Evolutionary conservation across 1,140 invertebrate species (phyloP), one percentile per base, ranked within the genome.

Genomic region (Saxidomus purpurata): DNA sequence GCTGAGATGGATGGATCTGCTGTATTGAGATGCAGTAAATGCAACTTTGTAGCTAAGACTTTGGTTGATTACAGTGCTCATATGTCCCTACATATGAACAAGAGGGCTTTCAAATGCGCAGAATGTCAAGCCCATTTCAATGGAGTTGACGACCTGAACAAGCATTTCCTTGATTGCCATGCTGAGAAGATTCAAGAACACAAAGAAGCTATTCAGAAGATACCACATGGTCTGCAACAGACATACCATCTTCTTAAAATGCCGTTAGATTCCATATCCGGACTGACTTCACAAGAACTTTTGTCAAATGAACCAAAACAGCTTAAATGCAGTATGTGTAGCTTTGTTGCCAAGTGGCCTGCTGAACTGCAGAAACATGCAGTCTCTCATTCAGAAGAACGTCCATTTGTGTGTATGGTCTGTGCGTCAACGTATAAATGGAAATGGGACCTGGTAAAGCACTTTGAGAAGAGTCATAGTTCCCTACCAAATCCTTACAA

Each of bases 381-480:
- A 28, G 94, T 95, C 6, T 94, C 93, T 13, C 95, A 95, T 87
- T 95, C 95, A 13, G 95, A 95, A 76, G 93, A 94, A 34, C 87
- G 95, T 28, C 95, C 95, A 8, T 95, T 95, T 91, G 91, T 95
- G 1, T 96, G 95, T 77, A 94, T 96, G 89, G 94, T 96, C 6
- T 96, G 95, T 91, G 95, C 94, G 19, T 93, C 94, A 13, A 95
- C 95, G 25, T 96, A 95, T 90, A 95, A 96, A 85, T 95, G 95
- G 95, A 94, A 95, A 89, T 96, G 95, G 95, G 95, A 95, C 87
- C 90, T 96, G 49, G 95, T 95, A 19, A 96, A 95, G 84, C 95
- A 96, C 91, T 96, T 96, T 92, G 94, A 95, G 74, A 95, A 95
- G 71, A 94, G 93, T 77, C 95, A 96, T 82, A 91, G 92, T n/a